phyloP scores from a whole-genome alignment of 2,113 vertebrate species.

The Euleptes europaea region DNA sequence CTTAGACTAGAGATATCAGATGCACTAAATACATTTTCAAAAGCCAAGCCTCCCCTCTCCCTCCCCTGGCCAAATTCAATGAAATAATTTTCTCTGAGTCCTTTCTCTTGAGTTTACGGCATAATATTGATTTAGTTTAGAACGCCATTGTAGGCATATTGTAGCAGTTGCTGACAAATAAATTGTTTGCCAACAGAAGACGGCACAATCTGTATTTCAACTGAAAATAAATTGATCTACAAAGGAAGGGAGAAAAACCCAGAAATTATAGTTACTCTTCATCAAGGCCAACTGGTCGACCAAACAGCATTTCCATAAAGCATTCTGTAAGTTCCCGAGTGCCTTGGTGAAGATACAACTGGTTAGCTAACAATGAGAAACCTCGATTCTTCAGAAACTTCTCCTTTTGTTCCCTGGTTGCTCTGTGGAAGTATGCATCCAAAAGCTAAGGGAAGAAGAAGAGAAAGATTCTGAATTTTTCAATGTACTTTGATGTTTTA shows the following conservation, averaged over 20 bases:
- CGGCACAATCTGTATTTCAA: not conserved
- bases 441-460: conserved; percentile 81
- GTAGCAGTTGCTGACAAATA: not conserved
- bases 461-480: not conserved
- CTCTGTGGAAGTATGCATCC: conserved; percentile 94
- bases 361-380: conserved; percentile 95
- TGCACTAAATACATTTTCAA: not conserved
- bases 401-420: conserved; percentile 94
- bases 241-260: accelerated
- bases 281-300: conserved; percentile 85
- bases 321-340: conserved; percentile 90
- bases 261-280: conserved; percentile 86
- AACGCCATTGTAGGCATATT: not conserved
- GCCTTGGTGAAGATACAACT: conserved; percentile 93
- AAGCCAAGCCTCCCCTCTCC: not conserved
- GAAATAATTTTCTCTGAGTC: not conserved
- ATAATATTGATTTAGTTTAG: not conserved
- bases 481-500: not conserved
- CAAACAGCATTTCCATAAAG: conserved; percentile 93
- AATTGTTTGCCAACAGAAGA: not conserved
- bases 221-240: not conserved
- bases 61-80: not conserved
- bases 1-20: not conserved
- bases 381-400: conserved; percentile 96
- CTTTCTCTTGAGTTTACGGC: not conserved